Conservation (phyloP, 2,113 vertebrate species). For the Leptosomus discolor region DNA sequence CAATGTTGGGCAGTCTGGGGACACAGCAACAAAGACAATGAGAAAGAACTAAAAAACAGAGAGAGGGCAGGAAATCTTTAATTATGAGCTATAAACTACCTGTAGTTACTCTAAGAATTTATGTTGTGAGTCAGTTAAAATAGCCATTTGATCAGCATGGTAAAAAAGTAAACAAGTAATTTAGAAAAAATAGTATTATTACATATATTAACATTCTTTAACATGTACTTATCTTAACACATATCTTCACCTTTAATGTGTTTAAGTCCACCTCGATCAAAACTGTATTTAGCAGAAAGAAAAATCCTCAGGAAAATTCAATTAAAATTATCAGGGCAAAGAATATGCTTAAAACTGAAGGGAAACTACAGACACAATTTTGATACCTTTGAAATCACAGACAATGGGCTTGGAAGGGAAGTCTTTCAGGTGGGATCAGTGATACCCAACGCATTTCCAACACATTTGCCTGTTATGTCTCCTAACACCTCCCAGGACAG, state of each 20-base stretch:
- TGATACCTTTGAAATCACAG: neutral
- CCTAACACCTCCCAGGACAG: neutral
- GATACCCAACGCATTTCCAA: neutral
- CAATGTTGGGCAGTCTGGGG: neutral
- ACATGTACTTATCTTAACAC: neutral
- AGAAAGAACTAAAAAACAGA: neutral
- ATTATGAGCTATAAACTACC: neutral
- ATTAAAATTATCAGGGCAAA: neutral
- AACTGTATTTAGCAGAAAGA: neutral
- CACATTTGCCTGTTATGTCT: neutral
- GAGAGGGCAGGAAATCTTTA: neutral
- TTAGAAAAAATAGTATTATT: neutral
- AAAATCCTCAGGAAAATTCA: neutral
- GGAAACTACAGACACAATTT: neutral
- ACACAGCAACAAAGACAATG: neutral
- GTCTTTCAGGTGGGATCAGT: neutral
- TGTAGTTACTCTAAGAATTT: neutral
- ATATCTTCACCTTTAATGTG: neutral
- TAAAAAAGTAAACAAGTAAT: neutral
- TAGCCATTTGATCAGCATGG: neutral
- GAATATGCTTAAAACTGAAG: neutral
- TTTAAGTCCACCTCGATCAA: neutral
- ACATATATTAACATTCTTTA: neutral
- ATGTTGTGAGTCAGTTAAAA: neutral
- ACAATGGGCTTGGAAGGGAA: neutral